phyloP scores from a whole-genome alignment of 2,113 vertebrate genomes.

The Dendropsophus ebraccatus region DNA sequence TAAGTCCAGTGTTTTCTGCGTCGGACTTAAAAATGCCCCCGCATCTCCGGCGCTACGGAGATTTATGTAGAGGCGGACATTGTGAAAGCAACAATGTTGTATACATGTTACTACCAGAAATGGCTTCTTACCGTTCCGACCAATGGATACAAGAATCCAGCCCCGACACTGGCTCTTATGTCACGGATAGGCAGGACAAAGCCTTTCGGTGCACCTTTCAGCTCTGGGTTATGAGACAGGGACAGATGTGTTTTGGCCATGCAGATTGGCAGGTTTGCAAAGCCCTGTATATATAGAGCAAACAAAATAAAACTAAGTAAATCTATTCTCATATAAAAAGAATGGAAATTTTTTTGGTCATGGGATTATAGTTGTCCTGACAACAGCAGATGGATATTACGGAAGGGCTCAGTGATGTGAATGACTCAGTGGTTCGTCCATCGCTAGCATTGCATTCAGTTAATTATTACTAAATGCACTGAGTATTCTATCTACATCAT shows the following conservation, averaged over 20 bases:
- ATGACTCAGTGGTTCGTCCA: background rate
- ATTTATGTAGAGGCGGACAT: too few species aligned
- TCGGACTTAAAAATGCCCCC: too few species aligned
- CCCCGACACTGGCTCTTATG: slow-evolving; percentile 91
- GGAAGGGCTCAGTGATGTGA: background rate
- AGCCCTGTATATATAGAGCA: slow-evolving; percentile 76
- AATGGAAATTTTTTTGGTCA: background rate
- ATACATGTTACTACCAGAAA: background rate
- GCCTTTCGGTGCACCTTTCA: slow-evolving; percentile 90
- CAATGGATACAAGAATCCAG: slow-evolving; percentile 93
- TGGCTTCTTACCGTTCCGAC: slow-evolving; percentile 86
- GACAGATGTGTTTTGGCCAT: slow-evolving; percentile 99
- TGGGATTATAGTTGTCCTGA: background rate
- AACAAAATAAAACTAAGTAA: background rate
- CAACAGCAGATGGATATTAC: background rate
- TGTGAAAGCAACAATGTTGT: too few species aligned
- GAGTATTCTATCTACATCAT: background rate
- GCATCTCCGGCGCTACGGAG: too few species aligned
- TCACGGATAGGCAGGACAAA: slow-evolving; percentile 93
- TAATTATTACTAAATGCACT: background rate
- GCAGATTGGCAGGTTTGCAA: slow-evolving; percentile 91
- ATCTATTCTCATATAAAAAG: background rate
- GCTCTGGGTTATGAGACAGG: slow-evolving; percentile 92
- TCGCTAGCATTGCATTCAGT: background rate
- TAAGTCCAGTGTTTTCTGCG: too few species aligned